Conservation (phyloP, 2,113 vertebrate species). For the Oophaga pumilio region DNA sequence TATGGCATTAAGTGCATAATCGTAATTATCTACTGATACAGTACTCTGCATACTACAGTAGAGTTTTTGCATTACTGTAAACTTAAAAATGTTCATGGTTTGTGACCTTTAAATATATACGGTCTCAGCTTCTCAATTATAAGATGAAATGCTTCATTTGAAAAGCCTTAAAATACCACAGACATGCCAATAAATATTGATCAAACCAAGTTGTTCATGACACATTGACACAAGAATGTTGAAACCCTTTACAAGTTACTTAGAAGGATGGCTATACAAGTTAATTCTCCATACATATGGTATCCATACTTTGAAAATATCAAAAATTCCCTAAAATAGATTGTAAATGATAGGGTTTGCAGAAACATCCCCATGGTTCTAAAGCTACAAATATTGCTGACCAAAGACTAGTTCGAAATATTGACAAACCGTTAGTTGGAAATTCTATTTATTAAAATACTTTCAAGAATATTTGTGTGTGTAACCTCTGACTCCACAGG, state of each 20-base stretch:
- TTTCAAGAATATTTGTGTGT: conserved; percentile 19
- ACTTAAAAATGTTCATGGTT: neutral
- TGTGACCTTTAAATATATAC: neutral
- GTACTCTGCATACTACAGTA: neutral
- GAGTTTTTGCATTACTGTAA: neutral
- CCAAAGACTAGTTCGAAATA: neutral
- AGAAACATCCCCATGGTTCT: conserved; percentile 1
- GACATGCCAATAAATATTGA: conserved; percentile 42
- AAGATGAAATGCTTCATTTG: conserved; percentile 20
- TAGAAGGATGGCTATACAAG: neutral
- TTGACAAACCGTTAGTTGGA: conserved; percentile 3
- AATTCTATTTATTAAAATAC: conserved; percentile 34
- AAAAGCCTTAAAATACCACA: conserved; percentile 9
- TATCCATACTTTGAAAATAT: conserved; percentile 11
- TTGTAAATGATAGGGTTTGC: neutral
- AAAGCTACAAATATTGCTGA: neutral
- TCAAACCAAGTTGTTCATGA: conserved; percentile 20
- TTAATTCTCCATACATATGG: conserved; percentile 30
- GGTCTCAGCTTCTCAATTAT: neutral
- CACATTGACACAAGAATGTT: conserved; percentile 30
- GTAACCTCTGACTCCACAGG: conserved; percentile 8
- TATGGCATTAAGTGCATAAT: neutral
- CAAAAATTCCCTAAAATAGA: conserved; percentile 2
- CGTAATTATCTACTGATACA: neutral
- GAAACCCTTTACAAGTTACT: neutral